phyloP scores from a whole-genome alignment of 2,888 invertebrate species.

The Drosophila robusta region DNA sequence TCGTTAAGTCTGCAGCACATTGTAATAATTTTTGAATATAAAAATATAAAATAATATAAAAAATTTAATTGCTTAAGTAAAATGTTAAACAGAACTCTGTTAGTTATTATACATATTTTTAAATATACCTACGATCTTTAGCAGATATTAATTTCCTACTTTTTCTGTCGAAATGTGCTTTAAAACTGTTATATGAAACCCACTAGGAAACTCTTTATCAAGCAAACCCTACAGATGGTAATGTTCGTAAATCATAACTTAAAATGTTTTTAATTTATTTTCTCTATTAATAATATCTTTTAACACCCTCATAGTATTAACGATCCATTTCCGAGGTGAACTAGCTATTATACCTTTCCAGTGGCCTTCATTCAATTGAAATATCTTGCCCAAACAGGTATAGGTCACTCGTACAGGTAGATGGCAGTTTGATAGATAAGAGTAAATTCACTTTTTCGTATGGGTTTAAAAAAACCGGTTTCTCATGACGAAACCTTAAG shows the following conservation, averaged over 20 bases:
- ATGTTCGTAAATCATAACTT: not conserved
- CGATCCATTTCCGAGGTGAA: not conserved
- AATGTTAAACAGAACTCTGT: too few relatives aligned
- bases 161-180: too few relatives aligned
- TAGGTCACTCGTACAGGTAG: constrained; percentile 16
- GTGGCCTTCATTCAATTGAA: not conserved
- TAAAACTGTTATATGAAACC: too few relatives aligned
- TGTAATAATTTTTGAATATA: too few relatives aligned
- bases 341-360: not conserved
- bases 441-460: not conserved
- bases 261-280: not conserved
- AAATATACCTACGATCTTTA: too few relatives aligned
- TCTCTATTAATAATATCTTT: not conserved
- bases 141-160: too few relatives aligned
- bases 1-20: not conserved
- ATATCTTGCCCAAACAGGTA: constrained; percentile 14
- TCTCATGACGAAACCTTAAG: not conserved
- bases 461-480: constrained; percentile 7
- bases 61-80: too few relatives aligned
- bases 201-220: too few relatives aligned
- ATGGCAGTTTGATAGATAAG: not conserved
- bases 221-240: too few relatives aligned
- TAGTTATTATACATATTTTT: too few relatives aligned
- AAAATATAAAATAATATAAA: not conserved
- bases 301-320: not conserved